These are phyloP conservation scores for Montipora efflorescens DNA, from an alignment of 64 coral and sea anemone genomes.

Conservation along the genomic window DNA sequence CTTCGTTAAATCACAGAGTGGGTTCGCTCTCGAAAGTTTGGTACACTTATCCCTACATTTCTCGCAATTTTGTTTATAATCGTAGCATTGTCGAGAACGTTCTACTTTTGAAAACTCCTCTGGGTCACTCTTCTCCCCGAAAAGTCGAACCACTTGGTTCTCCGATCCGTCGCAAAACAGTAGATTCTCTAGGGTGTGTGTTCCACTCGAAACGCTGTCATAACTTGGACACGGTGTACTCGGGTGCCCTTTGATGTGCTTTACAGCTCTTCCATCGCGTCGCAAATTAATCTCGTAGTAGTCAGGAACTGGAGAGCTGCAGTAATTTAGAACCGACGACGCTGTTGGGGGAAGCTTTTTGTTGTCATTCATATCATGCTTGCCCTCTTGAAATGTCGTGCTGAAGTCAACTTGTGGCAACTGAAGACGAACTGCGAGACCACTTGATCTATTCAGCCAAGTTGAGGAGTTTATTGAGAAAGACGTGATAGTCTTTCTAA, in stretches of 20 bases:
- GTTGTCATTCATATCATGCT: conserved; percentile 71
- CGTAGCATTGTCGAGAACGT: conserved; percentile 24
- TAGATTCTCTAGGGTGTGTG: neutral
- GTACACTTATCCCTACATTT: conserved; percentile 66
- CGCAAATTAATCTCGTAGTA: conserved; percentile 55
- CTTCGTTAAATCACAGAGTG: conserved; percentile 50
- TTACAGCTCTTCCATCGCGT: conserved; percentile 25
- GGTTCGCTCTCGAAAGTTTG: neutral
- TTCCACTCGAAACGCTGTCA: neutral
- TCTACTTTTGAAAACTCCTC: conserved; percentile 64
- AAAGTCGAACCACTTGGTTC: conserved; percentile 61
- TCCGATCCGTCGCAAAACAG: conserved; percentile 68
- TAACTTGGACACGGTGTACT: conserved; percentile 51
- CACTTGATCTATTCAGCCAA: conserved; percentile 79
- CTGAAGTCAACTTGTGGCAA: conserved; percentile 59
- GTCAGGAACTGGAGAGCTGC: conserved; percentile 64
- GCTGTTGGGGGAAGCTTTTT: neutral
- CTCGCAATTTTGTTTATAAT: conserved; percentile 41
- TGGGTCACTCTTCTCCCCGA: conserved; percentile 32
- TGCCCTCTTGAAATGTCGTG: conserved; percentile 65
- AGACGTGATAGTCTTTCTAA: conserved; percentile 28
- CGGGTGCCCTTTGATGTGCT: conserved; percentile 45
- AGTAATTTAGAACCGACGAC: conserved; percentile 45
- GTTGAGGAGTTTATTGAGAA: conserved; percentile 23
- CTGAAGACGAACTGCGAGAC: conserved; percentile 50